Evolutionary conservation across 1,140 invertebrate genomes (phyloP).

Genomic region (Ylistrum balloti): DNA sequence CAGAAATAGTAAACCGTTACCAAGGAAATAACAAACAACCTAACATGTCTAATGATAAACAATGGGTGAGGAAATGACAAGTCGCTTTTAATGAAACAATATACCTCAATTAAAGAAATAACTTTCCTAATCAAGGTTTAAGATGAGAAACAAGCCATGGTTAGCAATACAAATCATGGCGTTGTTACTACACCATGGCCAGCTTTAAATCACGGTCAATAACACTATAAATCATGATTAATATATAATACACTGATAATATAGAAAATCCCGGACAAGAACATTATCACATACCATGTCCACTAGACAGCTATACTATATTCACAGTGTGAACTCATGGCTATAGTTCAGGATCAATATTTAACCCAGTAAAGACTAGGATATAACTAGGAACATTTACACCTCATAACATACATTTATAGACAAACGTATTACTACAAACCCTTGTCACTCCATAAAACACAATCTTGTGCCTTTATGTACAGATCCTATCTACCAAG

Average conservation of each 20-base stretch:
- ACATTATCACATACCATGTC: not conserved
- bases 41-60: no score
- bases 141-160: no score
- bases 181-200: no score
- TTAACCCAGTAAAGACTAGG: not conserved
- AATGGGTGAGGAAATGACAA: not conserved
- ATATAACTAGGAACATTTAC: not conserved
- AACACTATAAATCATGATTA: not conserved
- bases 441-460: constrained; percentile 16
- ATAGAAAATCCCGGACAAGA: no score
- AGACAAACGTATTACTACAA: not conserved
- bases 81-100: not conserved
- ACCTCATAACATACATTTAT: not conserved
- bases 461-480: not conserved
- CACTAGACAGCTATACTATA: not conserved
- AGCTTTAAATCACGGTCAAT: no score
- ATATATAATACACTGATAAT: not conserved
- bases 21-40: no score
- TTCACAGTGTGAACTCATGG: not conserved
- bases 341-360: not conserved
- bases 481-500: not conserved
- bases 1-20: no score
- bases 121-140: not conserved
- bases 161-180: no score
- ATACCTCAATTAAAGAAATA: not conserved